These are phyloP conservation scores for Agrochola lychnidis DNA, from an alignment of 2,888 invertebrate species.

Conservation along the genomic window DNA sequence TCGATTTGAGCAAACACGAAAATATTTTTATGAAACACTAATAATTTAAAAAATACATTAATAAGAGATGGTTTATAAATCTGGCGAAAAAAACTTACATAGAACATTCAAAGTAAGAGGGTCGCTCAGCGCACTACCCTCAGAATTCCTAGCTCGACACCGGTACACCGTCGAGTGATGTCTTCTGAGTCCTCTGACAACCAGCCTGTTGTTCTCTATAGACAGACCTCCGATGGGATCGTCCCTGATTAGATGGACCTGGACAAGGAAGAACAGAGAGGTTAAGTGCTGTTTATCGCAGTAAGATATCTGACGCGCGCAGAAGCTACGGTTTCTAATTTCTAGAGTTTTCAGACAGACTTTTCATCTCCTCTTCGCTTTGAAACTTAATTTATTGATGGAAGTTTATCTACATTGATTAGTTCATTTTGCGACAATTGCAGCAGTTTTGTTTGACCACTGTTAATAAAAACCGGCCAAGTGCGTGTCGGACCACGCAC, in stretches of 20 bases:
- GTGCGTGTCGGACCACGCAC: too few species aligned
- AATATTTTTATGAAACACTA: too few species aligned
- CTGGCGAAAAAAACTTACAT: constrained; percentile 80
- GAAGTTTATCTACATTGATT: neutral
- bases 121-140: constrained; percentile 95
- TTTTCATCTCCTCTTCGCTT: neutral
- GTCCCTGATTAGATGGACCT: constrained; percentile 92
- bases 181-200: constrained; percentile 92
- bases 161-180: constrained; percentile 95
- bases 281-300: neutral
- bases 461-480: too few species aligned
- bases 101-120: constrained; percentile 93
- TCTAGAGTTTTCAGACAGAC: neutral
- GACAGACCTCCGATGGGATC: constrained; percentile 93
- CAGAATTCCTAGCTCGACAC: constrained; percentile 95
- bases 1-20: too few species aligned
- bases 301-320: too few species aligned
- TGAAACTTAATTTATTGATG: too few species aligned
- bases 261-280: constrained; percentile 38
- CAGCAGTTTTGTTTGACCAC: neutral
- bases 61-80: too few species aligned
- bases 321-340: neutral
- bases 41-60: too few species aligned
- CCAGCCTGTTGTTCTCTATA: constrained; percentile 92
- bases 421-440: neutral